These are phyloP conservation scores for Hemibagrus guttatus DNA, from an alignment of 2,797 vertebrate genomes.

Conservation along the genomic window DNA sequence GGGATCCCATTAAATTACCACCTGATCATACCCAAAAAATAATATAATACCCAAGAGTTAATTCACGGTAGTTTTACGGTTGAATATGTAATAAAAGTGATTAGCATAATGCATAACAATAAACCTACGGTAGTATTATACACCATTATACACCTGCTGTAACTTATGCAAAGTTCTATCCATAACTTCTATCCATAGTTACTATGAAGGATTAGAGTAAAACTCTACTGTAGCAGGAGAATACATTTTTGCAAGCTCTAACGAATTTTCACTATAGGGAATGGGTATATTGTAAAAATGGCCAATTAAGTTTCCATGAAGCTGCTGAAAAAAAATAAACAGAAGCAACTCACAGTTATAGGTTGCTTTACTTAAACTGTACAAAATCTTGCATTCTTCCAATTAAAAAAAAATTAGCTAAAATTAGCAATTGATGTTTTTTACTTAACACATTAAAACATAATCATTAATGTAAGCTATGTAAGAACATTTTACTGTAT, in stretches of 20 bases:
- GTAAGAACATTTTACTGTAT: background rate
- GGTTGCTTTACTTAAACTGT: too few species aligned
- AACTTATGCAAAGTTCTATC: background rate
- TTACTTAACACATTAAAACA: background rate
- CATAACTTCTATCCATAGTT: background rate
- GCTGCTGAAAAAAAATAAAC: background rate
- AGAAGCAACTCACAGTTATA: background rate
- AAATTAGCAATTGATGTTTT: background rate
- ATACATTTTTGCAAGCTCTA: background rate
- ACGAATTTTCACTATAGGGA: background rate
- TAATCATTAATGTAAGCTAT: background rate
- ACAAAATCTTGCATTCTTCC: background rate
- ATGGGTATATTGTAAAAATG: background rate
- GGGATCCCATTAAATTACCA: background rate
- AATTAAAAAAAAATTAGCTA: background rate
- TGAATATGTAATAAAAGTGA: slow-evolving; percentile 15
- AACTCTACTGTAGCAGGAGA: background rate
- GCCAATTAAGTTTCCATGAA: too few species aligned
- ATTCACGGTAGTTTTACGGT: background rate
- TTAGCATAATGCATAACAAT: slow-evolving; percentile 8
- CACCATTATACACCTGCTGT: background rate
- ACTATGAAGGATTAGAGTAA: background rate
- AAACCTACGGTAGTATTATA: background rate
- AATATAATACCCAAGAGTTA: slow-evolving; percentile 2
- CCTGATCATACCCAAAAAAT: too few species aligned